Evolutionary conservation across 2,888 invertebrate species (phyloP), one percentile per base, ranked within the genome.

Genomic region (Octodonta nipae): DNA sequence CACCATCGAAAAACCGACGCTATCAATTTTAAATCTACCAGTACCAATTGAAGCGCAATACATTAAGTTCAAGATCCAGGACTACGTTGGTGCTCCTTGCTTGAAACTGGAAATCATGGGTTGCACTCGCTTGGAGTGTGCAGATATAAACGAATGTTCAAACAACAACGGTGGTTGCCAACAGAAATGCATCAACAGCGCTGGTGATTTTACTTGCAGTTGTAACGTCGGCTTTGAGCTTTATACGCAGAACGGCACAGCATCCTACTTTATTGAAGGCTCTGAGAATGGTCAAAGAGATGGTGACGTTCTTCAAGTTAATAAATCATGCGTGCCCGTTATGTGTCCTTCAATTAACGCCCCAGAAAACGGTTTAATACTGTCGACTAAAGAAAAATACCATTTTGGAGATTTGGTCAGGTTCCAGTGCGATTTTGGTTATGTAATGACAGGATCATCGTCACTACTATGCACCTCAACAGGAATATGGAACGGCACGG

Each of bases 361-460:
- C 3, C 89, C 89, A 1, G 86, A 87, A 58, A 88, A 89, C 58
- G 91, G 89, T 34, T 71, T 81, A 46, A 64, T 89, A 15, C 58
- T 91, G 5, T 78, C 87, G 0, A 87, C 86, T 1, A 83, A 71
- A 64, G 70, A 70, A 33, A 70, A 78, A 51, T 88, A 82, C 56
- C 87, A 91, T 56, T 92, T 87, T 52, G 87, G 88, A 1, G 91
- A 92, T 58, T 68, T 84, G 25, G 78, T 91, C 0, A 77, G 75
- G 42, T 93, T 93, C 71, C 87, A 88, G 52, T 95, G 95, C 55
- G 78, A 89, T 51, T 92, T 93, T 60, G 95, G 95, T 11, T 89
- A 86, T 55, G 82, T 89, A 1, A 81, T 93, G 75, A 77, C 81
- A 36, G 93, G 93, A 30, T 80, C 84, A 30, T 75, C 86, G 1